Base-by-base conservation (phyloP, 2,888 invertebrate genomes). In the Gryllus longicercus region DNA sequence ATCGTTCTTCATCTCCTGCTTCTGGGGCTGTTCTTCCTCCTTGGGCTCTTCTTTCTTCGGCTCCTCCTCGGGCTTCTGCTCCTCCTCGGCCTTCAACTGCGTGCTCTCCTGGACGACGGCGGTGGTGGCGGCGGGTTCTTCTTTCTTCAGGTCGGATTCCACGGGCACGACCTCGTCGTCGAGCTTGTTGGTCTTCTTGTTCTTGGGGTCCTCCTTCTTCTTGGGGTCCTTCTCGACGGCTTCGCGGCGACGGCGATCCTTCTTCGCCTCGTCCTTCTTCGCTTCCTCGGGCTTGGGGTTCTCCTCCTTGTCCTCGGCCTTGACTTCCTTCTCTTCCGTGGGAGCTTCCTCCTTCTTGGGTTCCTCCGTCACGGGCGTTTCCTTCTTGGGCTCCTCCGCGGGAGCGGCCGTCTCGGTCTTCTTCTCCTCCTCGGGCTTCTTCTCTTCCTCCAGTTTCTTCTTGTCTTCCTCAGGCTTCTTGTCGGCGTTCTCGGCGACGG, bases 341-440 rank as follows among this genome's bases (percentile, higher is more conserved):
- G 2, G 83, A 79, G 50, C 84, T 83, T 16, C 85, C 86, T 0
- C 83, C 84, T 49, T 84, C 84, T 81, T 85, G 85, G 11, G 84
- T 81, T 51, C 77, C 82, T 83, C 79, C 11, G 50, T 50, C 51
- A 78, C 79, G 16, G 77, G 78, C 38, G 74, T 80, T 49, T 63
- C 23, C 16, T 77, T 63, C n/a, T 80, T 79, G 14, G 74, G 49
- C 51, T 80, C 80, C 76, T 21, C 49, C 77, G 76, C 49, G 79
- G 77, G 14, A 3, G 14, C 18, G 63, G 18, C n/a, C n/a, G 63
- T 5, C 16, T 63, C 63, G n/a, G 14, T 14, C 63, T 63, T 63
- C 63, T 11, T n/a, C 63, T 16, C 14, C 18, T 63, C 63, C 79
- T 81, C 81, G 77, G 83, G 84, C 63, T 18, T 5, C 63, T 63